A percentile compares a stretch with the other conserved stretches of the same genome.
phyloP scores from a whole-genome alignment of 2,888 invertebrate species.

The Caenorhabditis wallacei region DNA sequence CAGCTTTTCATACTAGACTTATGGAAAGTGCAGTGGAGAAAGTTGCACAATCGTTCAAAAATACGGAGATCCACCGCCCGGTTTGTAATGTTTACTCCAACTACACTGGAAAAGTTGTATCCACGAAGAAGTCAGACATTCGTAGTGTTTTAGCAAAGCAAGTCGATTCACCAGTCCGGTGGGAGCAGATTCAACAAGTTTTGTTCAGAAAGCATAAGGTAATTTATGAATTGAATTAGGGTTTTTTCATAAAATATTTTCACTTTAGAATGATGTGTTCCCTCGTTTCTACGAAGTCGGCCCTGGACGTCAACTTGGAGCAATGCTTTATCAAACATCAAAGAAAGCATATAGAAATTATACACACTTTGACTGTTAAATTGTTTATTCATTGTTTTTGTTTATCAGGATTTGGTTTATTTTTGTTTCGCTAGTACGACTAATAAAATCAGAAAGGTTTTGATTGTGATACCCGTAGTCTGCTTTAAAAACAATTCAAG shows the following conservation, averaged over 20 bases:
- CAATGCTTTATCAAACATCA: slow-evolving; percentile 79
- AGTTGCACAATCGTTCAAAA: slow-evolving; percentile 63
- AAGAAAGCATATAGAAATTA: slow-evolving; percentile 79
- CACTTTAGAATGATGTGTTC: slow-evolving; percentile 74
- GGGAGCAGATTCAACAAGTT: slow-evolving; percentile 82
- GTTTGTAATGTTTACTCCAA: slow-evolving; percentile 81
- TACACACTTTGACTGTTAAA: slow-evolving; percentile 70
- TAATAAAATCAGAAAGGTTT: background rate
- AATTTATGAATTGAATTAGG: background rate
- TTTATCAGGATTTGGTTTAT: background rate
- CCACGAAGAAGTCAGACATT: slow-evolving; percentile 75
- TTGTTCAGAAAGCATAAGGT: slow-evolving; percentile 80
- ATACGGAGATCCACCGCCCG: slow-evolving; percentile 67
- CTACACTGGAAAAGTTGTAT: slow-evolving; percentile 77
- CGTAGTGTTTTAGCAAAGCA: slow-evolving; percentile 75
- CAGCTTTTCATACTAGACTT: slow-evolving; percentile 81
- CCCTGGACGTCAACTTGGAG: slow-evolving; percentile 80
- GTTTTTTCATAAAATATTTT: slow-evolving; percentile 3
- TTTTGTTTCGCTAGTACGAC: background rate
- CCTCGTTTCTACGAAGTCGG: slow-evolving; percentile 82
- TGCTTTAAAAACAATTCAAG: background rate
- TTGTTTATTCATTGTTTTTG: slow-evolving; percentile 1
- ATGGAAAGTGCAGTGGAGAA: slow-evolving; percentile 77
- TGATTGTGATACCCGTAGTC: background rate
- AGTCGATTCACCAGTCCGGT: slow-evolving; percentile 79